phyloP scores from a whole-genome alignment of 2,797 vertebrate species.

The Platalea minor region DNA sequence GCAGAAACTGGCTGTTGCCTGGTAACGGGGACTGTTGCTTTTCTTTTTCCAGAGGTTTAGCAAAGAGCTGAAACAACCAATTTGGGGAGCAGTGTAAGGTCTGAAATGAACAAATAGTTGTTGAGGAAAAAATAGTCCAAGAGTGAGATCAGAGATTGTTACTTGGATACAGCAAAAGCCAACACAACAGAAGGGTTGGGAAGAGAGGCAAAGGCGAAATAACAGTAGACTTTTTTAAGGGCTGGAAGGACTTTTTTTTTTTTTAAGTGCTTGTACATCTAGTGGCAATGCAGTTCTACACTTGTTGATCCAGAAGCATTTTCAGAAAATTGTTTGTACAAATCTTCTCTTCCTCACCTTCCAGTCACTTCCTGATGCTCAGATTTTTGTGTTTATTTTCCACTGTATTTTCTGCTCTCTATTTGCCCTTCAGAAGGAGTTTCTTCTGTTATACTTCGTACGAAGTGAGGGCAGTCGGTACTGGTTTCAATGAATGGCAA shows the following conservation, averaged over 20 bases:
- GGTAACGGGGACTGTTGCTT: background rate
- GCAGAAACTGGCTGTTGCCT: background rate
- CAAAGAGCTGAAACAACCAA: conserved; percentile 4
- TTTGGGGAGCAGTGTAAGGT: conserved; percentile 13
- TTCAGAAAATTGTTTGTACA: background rate
- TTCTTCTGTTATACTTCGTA: background rate
- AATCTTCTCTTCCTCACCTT: background rate
- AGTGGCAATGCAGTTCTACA: background rate
- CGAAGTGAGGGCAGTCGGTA: accelerated
- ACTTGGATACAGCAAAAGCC: conserved; percentile 34
- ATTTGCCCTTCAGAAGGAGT: background rate
- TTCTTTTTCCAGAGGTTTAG: conserved; percentile 38
- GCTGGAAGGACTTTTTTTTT: background rate
- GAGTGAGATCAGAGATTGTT: conserved; percentile 5
- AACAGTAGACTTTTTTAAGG: background rate
- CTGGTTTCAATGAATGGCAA: background rate
- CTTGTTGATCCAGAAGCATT: background rate
- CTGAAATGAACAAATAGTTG: conserved; percentile 37
- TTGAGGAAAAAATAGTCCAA: background rate
- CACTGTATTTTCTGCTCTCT: background rate
- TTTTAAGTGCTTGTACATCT: background rate
- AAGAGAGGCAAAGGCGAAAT: background rate
- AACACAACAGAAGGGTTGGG: conserved; percentile 21
- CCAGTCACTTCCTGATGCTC: background rate
- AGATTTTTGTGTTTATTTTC: background rate